phyloP scores from a whole-genome alignment of 2,113 vertebrate species.

The Sander lucioperca region DNA sequence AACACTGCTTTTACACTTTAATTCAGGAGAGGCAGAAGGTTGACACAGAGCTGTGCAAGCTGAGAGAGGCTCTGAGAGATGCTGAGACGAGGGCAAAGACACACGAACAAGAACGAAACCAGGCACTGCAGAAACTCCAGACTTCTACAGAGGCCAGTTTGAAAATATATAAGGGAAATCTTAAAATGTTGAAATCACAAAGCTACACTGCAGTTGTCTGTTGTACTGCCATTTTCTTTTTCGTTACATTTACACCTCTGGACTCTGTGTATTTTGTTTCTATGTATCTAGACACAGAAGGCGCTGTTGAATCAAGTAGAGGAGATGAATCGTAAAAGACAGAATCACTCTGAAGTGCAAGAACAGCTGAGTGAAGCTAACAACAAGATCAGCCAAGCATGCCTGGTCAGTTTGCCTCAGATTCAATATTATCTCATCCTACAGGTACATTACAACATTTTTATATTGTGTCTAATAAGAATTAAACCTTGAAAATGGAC shows the following conservation, averaged over 20 bases:
- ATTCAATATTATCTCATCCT: neutral
- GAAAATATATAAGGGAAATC: neutral
- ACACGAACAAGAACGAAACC: conserved; percentile 71
- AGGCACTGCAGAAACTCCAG: conserved; percentile 65
- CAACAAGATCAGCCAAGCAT: conserved; percentile 74
- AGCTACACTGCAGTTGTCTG: neutral
- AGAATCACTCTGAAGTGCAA: conserved; percentile 68
- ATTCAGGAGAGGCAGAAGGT: conserved; percentile 58
- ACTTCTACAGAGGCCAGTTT: conserved; percentile 66
- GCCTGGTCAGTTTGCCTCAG: conserved; percentile 71
- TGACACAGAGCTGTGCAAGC: conserved; percentile 62
- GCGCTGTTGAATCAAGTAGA: conserved; percentile 68
- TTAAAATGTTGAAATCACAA: neutral
- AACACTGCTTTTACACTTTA: neutral
- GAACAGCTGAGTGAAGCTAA: conserved; percentile 77
- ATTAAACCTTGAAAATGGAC: neutral
- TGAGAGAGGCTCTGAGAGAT: conserved; percentile 72
- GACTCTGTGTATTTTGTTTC: neutral
- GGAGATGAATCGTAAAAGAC: conserved; percentile 67
- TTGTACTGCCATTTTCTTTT: neutral
- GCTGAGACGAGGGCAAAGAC: conserved; percentile 66
- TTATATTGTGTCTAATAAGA: neutral
- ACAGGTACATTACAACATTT: neutral
- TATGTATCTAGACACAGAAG: conserved; percentile 63
- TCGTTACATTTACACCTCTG: neutral